Evolutionary conservation across 2,113 vertebrate species (phyloP).

Genomic region (Lanius ludovicianus): DNA sequence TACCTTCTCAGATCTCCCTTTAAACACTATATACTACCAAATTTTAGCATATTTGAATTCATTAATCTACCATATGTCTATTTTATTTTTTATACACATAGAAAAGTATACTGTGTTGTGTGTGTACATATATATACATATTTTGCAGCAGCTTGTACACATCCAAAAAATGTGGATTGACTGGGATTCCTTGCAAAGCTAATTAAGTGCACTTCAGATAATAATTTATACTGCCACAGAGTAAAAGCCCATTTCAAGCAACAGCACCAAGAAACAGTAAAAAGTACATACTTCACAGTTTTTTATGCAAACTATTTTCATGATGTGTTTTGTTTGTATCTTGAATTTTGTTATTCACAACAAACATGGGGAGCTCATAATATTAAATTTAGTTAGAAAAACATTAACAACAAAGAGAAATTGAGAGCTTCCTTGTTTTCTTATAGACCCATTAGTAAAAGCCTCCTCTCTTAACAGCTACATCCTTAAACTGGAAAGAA

Average conservation of each 20-base stretch:
- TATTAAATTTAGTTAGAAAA: constrained; percentile 35
- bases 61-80: not conserved
- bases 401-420: constrained; percentile 43
- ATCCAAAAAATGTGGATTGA: not conserved
- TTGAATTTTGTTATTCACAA: not conserved
- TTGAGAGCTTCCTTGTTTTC: constrained; percentile 61
- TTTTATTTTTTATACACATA: not conserved
- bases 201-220: not conserved
- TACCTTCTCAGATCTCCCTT: not conserved
- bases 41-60: not conserved
- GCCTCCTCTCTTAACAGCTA: constrained; percentile 34
- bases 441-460: constrained; percentile 41
- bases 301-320: not conserved
- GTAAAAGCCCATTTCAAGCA: not conserved
- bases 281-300: not conserved
- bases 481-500: constrained; percentile 63
- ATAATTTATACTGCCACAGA: not conserved
- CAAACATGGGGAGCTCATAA: not conserved
- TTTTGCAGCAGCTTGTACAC: not conserved
- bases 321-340: not conserved
- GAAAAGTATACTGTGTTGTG: not conserved
- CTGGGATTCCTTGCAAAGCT: not conserved
- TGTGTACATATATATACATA: rapidly evolving
- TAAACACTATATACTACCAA: not conserved
- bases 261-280: not conserved